phyloP scores from a whole-genome alignment of 2,888 invertebrate species.

The Silvanus unidentatus region DNA sequence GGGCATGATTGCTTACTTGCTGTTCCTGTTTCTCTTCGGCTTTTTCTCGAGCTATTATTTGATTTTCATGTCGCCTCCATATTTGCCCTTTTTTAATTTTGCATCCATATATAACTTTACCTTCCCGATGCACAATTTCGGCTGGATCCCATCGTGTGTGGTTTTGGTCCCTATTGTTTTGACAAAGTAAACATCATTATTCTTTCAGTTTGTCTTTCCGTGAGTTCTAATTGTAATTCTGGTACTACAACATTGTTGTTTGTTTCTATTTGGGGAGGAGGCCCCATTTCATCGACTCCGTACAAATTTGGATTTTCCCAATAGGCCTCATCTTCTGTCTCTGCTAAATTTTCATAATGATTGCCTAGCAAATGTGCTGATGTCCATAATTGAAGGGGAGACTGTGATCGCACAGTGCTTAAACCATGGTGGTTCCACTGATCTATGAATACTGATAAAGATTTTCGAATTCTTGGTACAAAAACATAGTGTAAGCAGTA shows the following conservation, averaged over 20 bases:
- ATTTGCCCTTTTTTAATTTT: no score
- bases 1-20: no score
- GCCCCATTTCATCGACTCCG: slow-evolving; percentile 11
- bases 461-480: slow-evolving; percentile 11
- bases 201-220: no score
- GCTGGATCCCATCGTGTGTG: no score
- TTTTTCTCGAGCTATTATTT: no score
- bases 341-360: neutral
- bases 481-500: slow-evolving; percentile 12
- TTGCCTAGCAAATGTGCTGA: slow-evolving; percentile 6
- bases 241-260: slow-evolving; percentile 11
- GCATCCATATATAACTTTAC: no score
- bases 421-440: slow-evolving; percentile 15
- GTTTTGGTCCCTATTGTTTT: no score
- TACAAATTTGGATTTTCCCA: slow-evolving; percentile 10
- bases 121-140: no score
- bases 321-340: slow-evolving; percentile 6
- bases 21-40: no score
- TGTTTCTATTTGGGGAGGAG: slow-evolving; percentile 10
- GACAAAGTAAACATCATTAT: no score
- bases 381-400: slow-evolving; percentile 14
- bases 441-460: slow-evolving; percentile 10
- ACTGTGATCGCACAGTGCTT: slow-evolving; percentile 9
- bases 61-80: no score
- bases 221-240: slow-evolving; percentile 4